Conservation (phyloP, 2,888 invertebrate genomes). For the Amiota minor region DNA sequence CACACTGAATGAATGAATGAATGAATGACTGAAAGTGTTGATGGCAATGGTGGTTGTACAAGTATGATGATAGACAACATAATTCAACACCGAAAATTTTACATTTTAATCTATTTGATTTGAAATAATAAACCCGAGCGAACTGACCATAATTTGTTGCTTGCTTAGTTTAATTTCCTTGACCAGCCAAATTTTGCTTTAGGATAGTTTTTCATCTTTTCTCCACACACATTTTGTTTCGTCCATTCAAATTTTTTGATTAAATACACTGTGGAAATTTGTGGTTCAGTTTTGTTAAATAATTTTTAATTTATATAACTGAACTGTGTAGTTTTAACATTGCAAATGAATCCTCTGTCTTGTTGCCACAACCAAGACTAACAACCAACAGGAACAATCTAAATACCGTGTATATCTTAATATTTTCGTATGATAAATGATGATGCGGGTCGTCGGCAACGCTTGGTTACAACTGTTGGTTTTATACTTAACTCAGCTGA, state of each 20-base stretch:
- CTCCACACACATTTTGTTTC: background rate
- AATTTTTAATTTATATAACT: no score
- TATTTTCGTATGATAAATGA: conserved; percentile 29
- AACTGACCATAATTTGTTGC: conserved; percentile 32
- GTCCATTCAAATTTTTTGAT: background rate
- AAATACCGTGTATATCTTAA: conserved; percentile 26
- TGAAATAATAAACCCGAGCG: conserved; percentile 33
- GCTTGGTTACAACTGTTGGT: conserved; percentile 22
- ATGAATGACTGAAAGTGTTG: no score
- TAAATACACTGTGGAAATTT: background rate
- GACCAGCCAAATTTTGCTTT: no score
- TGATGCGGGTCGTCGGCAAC: conserved; percentile 23
- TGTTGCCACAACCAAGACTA: no score
- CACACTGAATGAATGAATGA: no score
- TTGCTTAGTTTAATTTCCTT: background rate
- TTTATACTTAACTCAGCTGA: background rate
- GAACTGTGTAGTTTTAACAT: no score
- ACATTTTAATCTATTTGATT: conserved; percentile 37
- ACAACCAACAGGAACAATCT: no score
- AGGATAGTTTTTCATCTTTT: no score
- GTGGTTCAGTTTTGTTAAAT: background rate
- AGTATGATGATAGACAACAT: background rate
- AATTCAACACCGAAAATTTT: conserved; percentile 28
- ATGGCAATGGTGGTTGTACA: background rate
- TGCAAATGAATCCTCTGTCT: no score